Base-by-base conservation (phyloP, 2,888 invertebrate genomes). In the Orchestes rusci region DNA sequence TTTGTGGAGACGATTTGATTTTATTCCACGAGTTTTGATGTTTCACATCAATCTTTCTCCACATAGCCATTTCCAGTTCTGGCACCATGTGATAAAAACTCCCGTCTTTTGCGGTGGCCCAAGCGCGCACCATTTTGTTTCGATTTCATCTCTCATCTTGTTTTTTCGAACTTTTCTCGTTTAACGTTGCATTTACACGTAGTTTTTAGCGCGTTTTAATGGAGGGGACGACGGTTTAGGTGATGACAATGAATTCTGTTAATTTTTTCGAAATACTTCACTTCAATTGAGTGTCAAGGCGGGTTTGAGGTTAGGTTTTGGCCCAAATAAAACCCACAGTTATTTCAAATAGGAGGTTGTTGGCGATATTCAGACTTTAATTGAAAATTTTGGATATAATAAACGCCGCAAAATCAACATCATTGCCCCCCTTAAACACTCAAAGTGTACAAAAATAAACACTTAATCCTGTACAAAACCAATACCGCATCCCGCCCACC, bases 261-360 rank as follows among this genome's bases (percentile, higher is more conserved):
- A 51, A 51, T 51, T 51, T 51, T 51, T 45, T 43, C 48, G 43
- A 43, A 46, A 51, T 51, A 51, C 51, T 51, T 51, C 51, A 51
- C 51, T n/a, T n/a, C n/a, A n/a, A n/a, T n/a, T n/a, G n/a, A n/a
- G n/a, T n/a, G n/a, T n/a, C n/a, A n/a, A n/a, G n/a, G 39, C 40
- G 45, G 47, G 40, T 39, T 45, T 43, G 5, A 5, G 5, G 48
- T 43, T 34, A 50, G 36, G 46, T 46, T 45, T 50, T 50, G 38
- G 48, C 45, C 48, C 46, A 48, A 39, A 23, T 23, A 23, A 10
- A 10, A 23, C 5, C 5, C 5, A 10, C 5, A 23, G n/a, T n/a
- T n/a, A n/a, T n/a, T n/a, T n/a, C n/a, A n/a, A n/a, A n/a, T n/a
- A n/a, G n/a, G n/a, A n/a, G n/a, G n/a, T n/a, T n/a, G n/a, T n/a